phyloP scores from a whole-genome alignment of 2,113 vertebrate species.

The Malurus elegans region DNA sequence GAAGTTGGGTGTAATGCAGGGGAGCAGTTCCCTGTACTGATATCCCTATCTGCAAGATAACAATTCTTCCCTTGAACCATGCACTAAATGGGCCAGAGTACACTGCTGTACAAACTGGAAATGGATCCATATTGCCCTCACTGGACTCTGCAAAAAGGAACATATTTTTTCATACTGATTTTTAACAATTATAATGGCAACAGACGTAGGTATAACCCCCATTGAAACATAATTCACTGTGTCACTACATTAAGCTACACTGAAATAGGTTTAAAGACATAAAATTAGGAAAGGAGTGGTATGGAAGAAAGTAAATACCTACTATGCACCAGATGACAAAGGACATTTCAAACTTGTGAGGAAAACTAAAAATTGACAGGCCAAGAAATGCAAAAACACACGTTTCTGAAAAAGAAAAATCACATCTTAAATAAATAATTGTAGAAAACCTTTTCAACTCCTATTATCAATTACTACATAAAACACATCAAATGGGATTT shows the following conservation, averaged over 20 bases:
- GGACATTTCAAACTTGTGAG: constrained; percentile 98
- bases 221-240: background rate
- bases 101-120: accelerated
- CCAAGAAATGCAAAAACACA: constrained; percentile 98
- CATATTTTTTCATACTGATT: background rate
- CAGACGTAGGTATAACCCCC: background rate
- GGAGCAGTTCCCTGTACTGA: background rate
- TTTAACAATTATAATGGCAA: background rate
- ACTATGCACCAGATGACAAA: constrained; percentile 99
- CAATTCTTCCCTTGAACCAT: background rate
- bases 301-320: constrained; percentile 72
- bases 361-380: constrained; percentile 98
- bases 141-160: background rate
- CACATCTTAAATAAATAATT: background rate
- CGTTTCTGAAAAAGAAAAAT: constrained; percentile 85
- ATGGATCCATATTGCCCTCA: background rate
- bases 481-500: background rate
- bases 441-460: background rate
- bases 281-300: background rate
- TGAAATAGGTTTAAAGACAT: background rate
- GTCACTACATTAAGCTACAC: background rate
- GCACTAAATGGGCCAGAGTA: background rate
- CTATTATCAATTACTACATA: background rate
- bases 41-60: background rate
- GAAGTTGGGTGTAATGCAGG: background rate